Conservation (phyloP, 2,888 invertebrate species). For the Lottia gigantea region DNA sequence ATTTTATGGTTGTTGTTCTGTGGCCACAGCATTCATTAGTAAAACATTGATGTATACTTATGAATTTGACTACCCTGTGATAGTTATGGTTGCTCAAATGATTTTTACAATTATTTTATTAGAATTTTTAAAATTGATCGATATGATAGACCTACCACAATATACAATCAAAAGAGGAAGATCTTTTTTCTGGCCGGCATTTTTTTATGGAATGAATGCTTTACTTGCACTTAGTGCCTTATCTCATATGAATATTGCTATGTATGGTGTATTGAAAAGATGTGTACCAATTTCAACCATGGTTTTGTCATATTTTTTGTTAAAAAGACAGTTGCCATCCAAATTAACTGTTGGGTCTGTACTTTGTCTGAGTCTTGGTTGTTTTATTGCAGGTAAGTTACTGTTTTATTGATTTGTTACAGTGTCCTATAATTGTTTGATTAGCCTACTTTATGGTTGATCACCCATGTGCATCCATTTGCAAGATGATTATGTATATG, state of each 20-base stretch:
- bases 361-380: conserved; percentile 66
- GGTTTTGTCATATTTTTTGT: conserved; percentile 63
- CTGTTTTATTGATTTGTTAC: no score
- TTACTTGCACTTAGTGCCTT: conserved; percentile 70
- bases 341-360: conserved; percentile 60
- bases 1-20: conserved; percentile 67
- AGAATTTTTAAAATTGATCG: conserved; percentile 59
- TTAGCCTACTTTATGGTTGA: no score
- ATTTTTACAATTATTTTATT: conserved; percentile 66
- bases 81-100: conserved; percentile 71
- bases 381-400: conserved; percentile 68
- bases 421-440: no score
- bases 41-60: conserved; percentile 67
- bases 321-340: conserved; percentile 64
- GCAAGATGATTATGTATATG: no score
- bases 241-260: conserved; percentile 72
- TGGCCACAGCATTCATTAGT: conserved; percentile 69
- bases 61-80: conserved; percentile 71
- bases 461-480: no score
- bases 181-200: conserved; percentile 69
- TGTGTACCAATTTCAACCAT: conserved; percentile 69
- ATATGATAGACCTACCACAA: conserved; percentile 58
- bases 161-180: conserved; percentile 68
- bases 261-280: conserved; percentile 72
- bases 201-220: conserved; percentile 70